Percentiles rank a stretch among this genome's conserved stretches.
phyloP scores from a whole-genome alignment of 1,140 invertebrate genomes.

The Trachymyrmex cornetzi region DNA sequence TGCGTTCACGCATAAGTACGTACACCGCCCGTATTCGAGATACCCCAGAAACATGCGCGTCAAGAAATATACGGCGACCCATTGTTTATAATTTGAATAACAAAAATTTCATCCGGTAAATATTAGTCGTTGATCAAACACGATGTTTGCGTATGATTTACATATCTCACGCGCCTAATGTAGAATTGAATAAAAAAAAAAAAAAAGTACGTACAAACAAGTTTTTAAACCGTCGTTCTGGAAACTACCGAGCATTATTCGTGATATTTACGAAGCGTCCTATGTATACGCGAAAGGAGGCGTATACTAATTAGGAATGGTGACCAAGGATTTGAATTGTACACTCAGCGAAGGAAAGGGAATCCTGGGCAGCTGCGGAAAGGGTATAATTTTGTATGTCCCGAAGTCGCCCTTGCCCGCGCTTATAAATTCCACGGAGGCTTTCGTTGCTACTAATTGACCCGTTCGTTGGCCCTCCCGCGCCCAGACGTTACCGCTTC shows the following conservation, averaged over 20 bases:
- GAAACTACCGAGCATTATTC: not conserved
- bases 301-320: slow-evolving; percentile 65
- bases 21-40: not conserved
- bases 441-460: slow-evolving; percentile 64
- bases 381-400: slow-evolving; percentile 51
- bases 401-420: slow-evolving; percentile 42
- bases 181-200: not conserved
- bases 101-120: not conserved
- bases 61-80: not conserved
- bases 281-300: slow-evolving; percentile 48
- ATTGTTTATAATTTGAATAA: not conserved
- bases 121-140: not conserved
- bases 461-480: slow-evolving; percentile 59
- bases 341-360: slow-evolving; percentile 12
- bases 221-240: not conserved
- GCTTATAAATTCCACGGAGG: slow-evolving; percentile 60
- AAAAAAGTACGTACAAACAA: not conserved
- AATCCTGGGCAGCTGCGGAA: slow-evolving; percentile 21
- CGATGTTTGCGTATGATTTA: slow-evolving; percentile 12
- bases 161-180: not conserved
- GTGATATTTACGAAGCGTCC: slow-evolving; percentile 41
- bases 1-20: slow-evolving; percentile 10
- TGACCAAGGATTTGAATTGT: slow-evolving; percentile 65
- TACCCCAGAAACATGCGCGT: not conserved
- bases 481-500: slow-evolving; percentile 40